Conservation (phyloP, 64 coral and sea anemone species). For the Montipora foliosa region DNA sequence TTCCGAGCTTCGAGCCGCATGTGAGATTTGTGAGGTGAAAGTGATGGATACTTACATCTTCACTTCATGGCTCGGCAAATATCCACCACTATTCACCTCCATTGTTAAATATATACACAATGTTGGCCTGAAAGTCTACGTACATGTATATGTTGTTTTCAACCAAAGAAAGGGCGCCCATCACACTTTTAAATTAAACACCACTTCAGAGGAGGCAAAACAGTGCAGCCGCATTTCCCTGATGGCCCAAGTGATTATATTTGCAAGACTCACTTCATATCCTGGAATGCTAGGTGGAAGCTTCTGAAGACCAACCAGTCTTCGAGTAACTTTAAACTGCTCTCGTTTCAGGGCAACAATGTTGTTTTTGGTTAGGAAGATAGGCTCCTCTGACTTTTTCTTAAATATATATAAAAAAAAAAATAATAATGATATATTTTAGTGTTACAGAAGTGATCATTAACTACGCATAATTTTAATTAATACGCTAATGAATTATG, state of each 20-base stretch:
- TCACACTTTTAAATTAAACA: constrained; percentile 24
- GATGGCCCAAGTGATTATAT: constrained; percentile 6
- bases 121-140: not conserved
- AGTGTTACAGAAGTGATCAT: no score
- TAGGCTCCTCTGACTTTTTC: not conserved
- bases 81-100: no score
- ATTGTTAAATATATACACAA: not conserved
- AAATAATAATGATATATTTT: not conserved
- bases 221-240: constrained; percentile 11
- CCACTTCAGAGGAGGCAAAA: not conserved
- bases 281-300: constrained; percentile 1
- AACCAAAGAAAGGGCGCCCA: constrained; percentile 50
- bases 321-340: not conserved
- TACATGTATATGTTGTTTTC: not conserved
- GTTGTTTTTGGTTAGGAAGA: not conserved
- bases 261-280: not conserved
- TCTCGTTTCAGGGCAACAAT: constrained; percentile 3
- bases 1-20: no score
- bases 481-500: no score
- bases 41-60: no score
- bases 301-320: not conserved
- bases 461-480: no score
- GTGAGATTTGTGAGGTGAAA: no score
- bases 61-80: no score
- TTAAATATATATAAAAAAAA: not conserved